phyloP scores from a whole-genome alignment of 2,888 invertebrate genomes.

The Eupithecia insigniata region DNA sequence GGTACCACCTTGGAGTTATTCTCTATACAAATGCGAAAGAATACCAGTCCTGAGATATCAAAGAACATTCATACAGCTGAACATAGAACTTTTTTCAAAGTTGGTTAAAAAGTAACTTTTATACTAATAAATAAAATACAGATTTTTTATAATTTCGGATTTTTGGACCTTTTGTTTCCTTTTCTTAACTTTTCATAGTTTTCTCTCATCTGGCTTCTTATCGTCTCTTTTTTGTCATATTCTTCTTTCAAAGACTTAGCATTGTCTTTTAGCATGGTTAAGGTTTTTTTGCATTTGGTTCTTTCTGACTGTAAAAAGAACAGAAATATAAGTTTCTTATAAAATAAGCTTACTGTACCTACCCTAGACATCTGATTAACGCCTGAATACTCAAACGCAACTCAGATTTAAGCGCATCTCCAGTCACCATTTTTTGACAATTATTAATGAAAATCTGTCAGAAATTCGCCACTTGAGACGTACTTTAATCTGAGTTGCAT shows the following conservation, averaged over 20 bases:
- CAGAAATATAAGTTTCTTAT: neutral
- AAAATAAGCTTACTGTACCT: neutral
- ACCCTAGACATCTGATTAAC: neutral
- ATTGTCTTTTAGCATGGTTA: constrained; percentile 67
- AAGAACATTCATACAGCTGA: too few relatives aligned
- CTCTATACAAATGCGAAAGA: too few relatives aligned
- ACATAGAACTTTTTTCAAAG: too few relatives aligned
- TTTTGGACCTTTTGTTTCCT: constrained; percentile 73
- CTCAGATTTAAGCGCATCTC: too few relatives aligned
- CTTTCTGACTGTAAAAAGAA: constrained; percentile 67
- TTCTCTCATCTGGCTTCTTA: constrained; percentile 84
- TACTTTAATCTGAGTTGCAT: too few relatives aligned
- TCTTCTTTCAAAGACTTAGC: constrained; percentile 76
- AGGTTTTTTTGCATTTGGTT: constrained; percentile 64
- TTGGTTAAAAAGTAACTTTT: neutral
- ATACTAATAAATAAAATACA: neutral
- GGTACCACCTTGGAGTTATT: too few relatives aligned
- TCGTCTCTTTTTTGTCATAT: constrained; percentile 82
- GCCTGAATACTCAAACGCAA: too few relatives aligned
- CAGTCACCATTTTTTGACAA: too few relatives aligned
- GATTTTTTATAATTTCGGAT: neutral
- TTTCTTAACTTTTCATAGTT: constrained; percentile 85
- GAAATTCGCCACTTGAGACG: too few relatives aligned
- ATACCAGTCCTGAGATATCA: too few relatives aligned
- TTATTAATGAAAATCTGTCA: too few relatives aligned